A percentile compares a stretch with the other conserved stretches of the same genome.
phyloP scores from a whole-genome alignment of 2,113 vertebrate genomes.

The Thoracochromis brauschi region DNA sequence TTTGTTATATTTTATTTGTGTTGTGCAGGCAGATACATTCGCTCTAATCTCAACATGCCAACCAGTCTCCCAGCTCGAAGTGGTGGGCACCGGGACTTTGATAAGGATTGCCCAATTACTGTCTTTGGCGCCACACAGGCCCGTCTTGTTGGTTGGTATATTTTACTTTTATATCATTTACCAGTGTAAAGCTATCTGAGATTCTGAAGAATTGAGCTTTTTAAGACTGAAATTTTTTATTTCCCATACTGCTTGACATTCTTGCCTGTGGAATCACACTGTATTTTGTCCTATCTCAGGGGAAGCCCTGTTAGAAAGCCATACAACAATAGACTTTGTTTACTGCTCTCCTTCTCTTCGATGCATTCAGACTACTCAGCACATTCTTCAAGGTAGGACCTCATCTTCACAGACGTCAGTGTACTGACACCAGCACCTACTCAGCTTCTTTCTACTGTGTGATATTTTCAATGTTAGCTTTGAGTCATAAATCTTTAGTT shows the following conservation, averaged over 20 bases:
- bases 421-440: background rate
- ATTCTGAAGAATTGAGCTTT: background rate
- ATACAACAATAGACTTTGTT: slow-evolving; percentile 81
- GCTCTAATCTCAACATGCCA: slow-evolving; percentile 97
- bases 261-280: background rate
- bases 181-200: background rate
- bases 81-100: slow-evolving; percentile 87
- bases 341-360: slow-evolving; percentile 95
- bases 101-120: slow-evolving; percentile 94
- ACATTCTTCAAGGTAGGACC: slow-evolving; percentile 87
- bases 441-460: background rate
- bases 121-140: slow-evolving; percentile 95
- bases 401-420: background rate
- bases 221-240: background rate
- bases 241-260: background rate
- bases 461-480: background rate
- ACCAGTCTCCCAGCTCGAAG: slow-evolving; percentile 82
- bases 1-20: background rate
- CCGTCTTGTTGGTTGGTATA: slow-evolving; percentile 77
- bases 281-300: slow-evolving; percentile 65
- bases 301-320: slow-evolving; percentile 89
- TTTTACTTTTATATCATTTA: background rate
- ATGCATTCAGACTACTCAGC: slow-evolving; percentile 93
- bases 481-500: background rate
- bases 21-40: slow-evolving; percentile 82